These are phyloP conservation scores for Smithornis capensis DNA, from an alignment of 2,113 vertebrate genomes.

Conservation along the genomic window DNA sequence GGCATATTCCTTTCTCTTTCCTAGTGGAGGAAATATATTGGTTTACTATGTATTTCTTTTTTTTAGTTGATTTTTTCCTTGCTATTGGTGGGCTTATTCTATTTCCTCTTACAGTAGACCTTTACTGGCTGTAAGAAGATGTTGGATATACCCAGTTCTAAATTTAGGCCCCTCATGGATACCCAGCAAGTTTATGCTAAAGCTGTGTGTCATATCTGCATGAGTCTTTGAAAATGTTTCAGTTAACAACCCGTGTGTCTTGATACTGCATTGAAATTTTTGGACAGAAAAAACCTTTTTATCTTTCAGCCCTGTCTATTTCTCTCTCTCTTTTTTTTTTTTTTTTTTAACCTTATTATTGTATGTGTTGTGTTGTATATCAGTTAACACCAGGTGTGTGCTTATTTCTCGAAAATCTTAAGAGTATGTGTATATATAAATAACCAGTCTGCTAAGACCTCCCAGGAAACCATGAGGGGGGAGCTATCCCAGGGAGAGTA, in stretches of 20 bases:
- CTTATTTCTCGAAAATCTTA: background rate
- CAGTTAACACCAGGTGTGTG: background rate
- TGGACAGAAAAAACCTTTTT: background rate
- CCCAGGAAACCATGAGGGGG: background rate
- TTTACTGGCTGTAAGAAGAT: background rate
- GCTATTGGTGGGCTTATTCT: background rate
- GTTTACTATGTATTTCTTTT: background rate
- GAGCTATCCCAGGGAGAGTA: background rate
- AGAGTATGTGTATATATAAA: background rate
- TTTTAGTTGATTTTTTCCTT: background rate
- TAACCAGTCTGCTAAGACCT: background rate
- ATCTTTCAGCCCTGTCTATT: background rate
- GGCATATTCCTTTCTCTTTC: background rate
- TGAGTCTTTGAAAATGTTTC: background rate
- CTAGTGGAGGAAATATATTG: background rate
- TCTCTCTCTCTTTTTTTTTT: background rate
- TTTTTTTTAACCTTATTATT: background rate
- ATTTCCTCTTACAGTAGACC: background rate
- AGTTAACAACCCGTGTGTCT: background rate
- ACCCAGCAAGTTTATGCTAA: background rate
- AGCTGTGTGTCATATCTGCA: background rate
- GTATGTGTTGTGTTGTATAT: background rate
- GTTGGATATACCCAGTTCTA: background rate
- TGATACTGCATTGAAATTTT: background rate
- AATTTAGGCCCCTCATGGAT: background rate